Evolutionary conservation across 2,113 vertebrate genomes (phyloP), one percentile per base, ranked within the genome.

Genomic region (Saccopteryx leptura): DNA sequence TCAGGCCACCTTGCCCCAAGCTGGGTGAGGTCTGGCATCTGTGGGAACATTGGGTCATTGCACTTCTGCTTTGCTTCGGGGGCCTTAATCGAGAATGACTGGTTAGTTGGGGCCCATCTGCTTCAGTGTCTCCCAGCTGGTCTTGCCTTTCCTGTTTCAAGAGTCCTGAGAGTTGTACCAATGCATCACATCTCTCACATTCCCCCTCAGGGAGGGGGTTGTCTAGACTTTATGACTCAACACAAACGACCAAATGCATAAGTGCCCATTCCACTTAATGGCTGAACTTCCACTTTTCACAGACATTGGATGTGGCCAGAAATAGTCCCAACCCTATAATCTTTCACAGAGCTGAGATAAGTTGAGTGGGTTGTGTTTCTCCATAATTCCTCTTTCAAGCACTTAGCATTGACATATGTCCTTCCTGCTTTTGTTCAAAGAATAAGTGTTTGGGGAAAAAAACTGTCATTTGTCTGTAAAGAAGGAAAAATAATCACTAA

Each of bases 161-260:
- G 85, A 69, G 17, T 71, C 56, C 33, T 88, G 88, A 94, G 69
- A 78, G 79, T 94, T 60, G 1, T 12, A 74, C 39, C 78, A 52
- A 75, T 11, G 31, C 0, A 52, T 50, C 13, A 1, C 4, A 8
- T 23, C 68, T 10, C 78, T 92, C 23, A 11, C 26, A 8, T 31
- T 91, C 93, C 95, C 39, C 39, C 39, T 39, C 48, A 28, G 31
- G 76, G 23, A 15, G 39, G 63, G 72, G 61, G 12, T 31, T 31
- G 71, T 96, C 93, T 96, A 95, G 96, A 96, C 96, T 81, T 85
- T 80, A 76, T 95, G 93, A 96, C 96, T 94, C 78, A 63, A 75
- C 60, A 48, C 58, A 39, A 90, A 96, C 92, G 46, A 83, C 91
- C 76, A 81, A 95, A 94, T 17, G 68, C 52, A 48, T 23, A 88